Evolutionary conservation across 2,888 invertebrate species (phyloP).

Genomic region (Hypselothyrea guttata): DNA sequence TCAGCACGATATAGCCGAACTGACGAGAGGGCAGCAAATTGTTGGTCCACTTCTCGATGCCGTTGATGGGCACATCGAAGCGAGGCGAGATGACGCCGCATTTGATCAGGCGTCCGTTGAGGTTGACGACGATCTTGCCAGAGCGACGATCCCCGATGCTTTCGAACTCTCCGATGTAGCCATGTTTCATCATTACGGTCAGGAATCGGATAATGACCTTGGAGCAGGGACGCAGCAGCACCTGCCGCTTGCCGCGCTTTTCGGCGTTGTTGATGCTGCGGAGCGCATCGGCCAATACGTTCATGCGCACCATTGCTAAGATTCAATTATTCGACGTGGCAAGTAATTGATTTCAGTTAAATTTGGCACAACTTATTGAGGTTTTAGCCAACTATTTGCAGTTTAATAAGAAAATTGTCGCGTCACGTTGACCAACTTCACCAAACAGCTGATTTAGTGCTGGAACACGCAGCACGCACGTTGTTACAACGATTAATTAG

Average conservation of each 20-base stretch:
- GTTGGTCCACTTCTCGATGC: slow-evolving; percentile 99
- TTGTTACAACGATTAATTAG: too few species aligned
- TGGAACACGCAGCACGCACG: too few species aligned
- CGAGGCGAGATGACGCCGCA: slow-evolving; percentile 99
- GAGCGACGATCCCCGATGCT: slow-evolving; percentile 99
- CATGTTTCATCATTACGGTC: slow-evolving; percentile 99
- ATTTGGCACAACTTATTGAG: too few species aligned
- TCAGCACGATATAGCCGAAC: slow-evolving; percentile 99
- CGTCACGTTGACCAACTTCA: too few species aligned
- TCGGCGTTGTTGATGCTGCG: slow-evolving; percentile 99
- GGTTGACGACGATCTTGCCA: slow-evolving; percentile 99
- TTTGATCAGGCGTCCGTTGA: slow-evolving; percentile 99
- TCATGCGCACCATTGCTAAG: slow-evolving; percentile 99
- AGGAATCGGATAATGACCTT: slow-evolving; percentile 99
- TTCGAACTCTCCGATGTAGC: slow-evolving; percentile 99
- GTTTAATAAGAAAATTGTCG: too few species aligned
- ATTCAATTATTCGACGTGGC: too few species aligned
- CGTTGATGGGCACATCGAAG: slow-evolving; percentile 97
- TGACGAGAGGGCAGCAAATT: slow-evolving; percentile 98
- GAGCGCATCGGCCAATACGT: slow-evolving; percentile 99
- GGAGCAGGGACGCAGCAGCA: slow-evolving; percentile 98
- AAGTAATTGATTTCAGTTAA: too few species aligned
- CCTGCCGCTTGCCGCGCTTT: slow-evolving; percentile 99
- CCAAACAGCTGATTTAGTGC: too few species aligned
- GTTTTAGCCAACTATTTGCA: too few species aligned